Evolutionary conservation across 2,888 invertebrate genomes (phyloP), one percentile per base, ranked within the genome.

Genomic region (Bembecia ichneumoniformis): DNA sequence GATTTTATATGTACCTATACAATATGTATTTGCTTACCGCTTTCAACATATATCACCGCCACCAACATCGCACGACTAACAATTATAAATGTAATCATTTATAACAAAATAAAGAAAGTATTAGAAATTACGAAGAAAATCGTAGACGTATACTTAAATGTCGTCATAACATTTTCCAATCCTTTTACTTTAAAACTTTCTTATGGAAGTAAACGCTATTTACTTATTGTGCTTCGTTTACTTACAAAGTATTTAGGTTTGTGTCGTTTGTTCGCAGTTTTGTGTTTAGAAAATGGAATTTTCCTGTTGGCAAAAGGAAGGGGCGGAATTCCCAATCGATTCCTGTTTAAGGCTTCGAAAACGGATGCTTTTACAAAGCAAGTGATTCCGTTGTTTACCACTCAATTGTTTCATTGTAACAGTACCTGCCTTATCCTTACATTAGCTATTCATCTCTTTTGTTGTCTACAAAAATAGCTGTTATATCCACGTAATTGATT

Each of bases 201-300:
- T 73, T 78, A 77, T 78, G 77, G 76, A 68, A 69, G 72, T 70
- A 74, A 74, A 74, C 67, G 74, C 71, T 81, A 83, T 83, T 82
- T 82, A 80, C 82, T 83, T 81, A 83, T 80, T 80, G 78, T 77
- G 82, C 76, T 73, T 81, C 82, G 82, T 82, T 83, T 83, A 78
- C 82, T 82, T 80, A 84, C 82, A 80, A 81, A 82, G 83, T 81
- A 82, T 83, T 83, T 82, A 82, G 79, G 78, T 74, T 68, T 71
- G 74, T 72, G 75, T 74, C 77, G 77, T 74, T 72, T 76, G 74
- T 77, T 71, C 68, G 59, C 78, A 67, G 76, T 77, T 78, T 76
- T 75, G 74, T 82, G 76, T 83, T 82, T 71, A 69, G 69, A 71
- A 81, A 84, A 84, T 84, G 83, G 82, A 82, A 77, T 83, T 83